These are phyloP conservation scores for Remorina albescens DNA, from an alignment of 2,797 vertebrate genomes.

Conservation along the genomic window DNA sequence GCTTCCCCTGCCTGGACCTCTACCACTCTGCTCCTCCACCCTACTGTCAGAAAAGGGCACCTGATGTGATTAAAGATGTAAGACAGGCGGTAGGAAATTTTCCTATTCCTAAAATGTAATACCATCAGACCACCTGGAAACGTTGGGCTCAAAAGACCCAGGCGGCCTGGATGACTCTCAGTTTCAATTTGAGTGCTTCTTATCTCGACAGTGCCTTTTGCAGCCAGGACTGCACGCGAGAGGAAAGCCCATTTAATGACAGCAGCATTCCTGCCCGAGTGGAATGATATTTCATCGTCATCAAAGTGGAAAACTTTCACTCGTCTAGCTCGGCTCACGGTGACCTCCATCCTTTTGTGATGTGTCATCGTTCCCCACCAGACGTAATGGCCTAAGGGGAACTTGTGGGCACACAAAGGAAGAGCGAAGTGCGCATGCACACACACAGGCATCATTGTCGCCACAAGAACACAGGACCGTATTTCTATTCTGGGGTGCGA, in stretches of 20 bases:
- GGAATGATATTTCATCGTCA: slow-evolving; percentile 72
- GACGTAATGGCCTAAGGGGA: slow-evolving; percentile 44
- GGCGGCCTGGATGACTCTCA: slow-evolving; percentile 9
- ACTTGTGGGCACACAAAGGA: slow-evolving; percentile 8
- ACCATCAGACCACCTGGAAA: slow-evolving; percentile 64
- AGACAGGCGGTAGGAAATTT: slow-evolving; percentile 37
- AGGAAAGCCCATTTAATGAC: slow-evolving; percentile 38
- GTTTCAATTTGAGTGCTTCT: slow-evolving; percentile 39
- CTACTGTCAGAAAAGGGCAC: slow-evolving; percentile 47
- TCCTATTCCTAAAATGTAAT: slow-evolving; percentile 59
- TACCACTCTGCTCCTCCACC: neutral
- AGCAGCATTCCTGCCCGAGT: slow-evolving; percentile 6
- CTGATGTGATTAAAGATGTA: slow-evolving; percentile 60
- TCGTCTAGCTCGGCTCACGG: slow-evolving; percentile 17
- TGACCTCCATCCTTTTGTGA: slow-evolving; percentile 52
- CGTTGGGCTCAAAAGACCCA: slow-evolving; percentile 46
- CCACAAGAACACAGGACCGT: slow-evolving; percentile 3
- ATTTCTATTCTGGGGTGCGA: slow-evolving; percentile 38
- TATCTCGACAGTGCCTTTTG: slow-evolving; percentile 23
- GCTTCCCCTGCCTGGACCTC: slow-evolving; percentile 18
- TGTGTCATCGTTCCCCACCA: slow-evolving; percentile 43
- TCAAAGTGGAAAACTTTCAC: slow-evolving; percentile 45
- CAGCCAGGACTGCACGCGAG: neutral
- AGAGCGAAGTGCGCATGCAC: neutral
- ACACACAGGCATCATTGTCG: slow-evolving; percentile 6